Conservation (phyloP, 2,888 invertebrate species). For the Agrochola circellaris region DNA sequence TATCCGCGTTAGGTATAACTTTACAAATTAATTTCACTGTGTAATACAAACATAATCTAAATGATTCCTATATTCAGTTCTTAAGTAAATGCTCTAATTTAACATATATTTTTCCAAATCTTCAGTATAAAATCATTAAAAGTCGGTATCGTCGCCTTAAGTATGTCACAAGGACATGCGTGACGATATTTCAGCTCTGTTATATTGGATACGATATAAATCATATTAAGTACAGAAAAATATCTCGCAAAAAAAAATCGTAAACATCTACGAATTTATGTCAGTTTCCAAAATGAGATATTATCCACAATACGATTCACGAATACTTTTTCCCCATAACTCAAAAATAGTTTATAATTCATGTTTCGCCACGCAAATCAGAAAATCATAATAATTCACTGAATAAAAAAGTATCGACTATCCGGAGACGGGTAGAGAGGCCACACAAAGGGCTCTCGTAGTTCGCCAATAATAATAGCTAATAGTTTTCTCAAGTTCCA, state of each 20-base stretch:
- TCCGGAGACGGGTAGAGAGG: constrained; percentile 71
- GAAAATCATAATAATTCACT: constrained; percentile 77
- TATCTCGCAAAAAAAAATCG: constrained; percentile 34
- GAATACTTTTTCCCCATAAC: constrained; percentile 70
- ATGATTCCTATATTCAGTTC: too few species aligned
- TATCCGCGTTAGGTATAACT: too few species aligned
- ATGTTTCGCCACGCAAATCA: constrained; percentile 84
- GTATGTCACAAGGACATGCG: constrained; percentile 15
- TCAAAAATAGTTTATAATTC: constrained; percentile 75
- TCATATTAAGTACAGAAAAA: constrained; percentile 41
- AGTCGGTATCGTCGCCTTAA: too few species aligned
- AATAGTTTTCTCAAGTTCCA: constrained; percentile 90
- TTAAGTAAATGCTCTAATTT: too few species aligned
- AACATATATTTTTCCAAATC: too few species aligned
- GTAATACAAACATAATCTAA: too few species aligned
- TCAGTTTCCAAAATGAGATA: constrained; percentile 71
- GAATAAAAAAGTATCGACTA: constrained; percentile 80
- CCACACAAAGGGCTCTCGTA: constrained; percentile 83
- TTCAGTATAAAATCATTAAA: too few species aligned
- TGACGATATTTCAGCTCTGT: constrained; percentile 34
- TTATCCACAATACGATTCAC: constrained; percentile 65
- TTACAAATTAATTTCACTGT: too few species aligned
- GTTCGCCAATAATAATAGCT: constrained; percentile 88
- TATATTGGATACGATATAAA: constrained; percentile 51
- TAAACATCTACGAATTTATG: constrained; percentile 55